Conservation (phyloP, 1,140 invertebrate genomes). For the Pinna nobilis region DNA sequence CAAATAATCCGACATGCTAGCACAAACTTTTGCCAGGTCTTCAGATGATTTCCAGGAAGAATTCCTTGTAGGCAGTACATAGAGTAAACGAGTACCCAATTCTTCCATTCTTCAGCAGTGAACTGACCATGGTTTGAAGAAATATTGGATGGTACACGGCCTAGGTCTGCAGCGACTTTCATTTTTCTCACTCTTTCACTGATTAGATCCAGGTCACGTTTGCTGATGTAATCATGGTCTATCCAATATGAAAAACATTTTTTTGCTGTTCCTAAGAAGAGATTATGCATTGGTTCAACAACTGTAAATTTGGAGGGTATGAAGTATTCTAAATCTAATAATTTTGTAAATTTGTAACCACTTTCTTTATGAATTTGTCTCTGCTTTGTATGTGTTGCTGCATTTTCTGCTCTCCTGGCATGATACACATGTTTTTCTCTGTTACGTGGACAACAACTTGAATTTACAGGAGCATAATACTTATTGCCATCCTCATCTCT, state of each 20-base stretch:
- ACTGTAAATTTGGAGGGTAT: neutral
- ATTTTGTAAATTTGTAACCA: neutral
- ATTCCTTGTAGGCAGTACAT: slow-evolving; percentile 28
- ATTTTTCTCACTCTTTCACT: neutral
- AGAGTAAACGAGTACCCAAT: slow-evolving; percentile 9
- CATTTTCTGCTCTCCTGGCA: neutral
- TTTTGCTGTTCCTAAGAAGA: slow-evolving; percentile 27
- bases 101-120: slow-evolving; percentile 2
- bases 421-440: neutral
- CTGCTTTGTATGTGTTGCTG: neutral
- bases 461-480: neutral
- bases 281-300: slow-evolving; percentile 22
- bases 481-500: neutral
- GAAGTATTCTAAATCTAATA: slow-evolving; percentile 3
- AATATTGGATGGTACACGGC: neutral
- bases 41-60: slow-evolving; percentile 31
- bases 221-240: neutral
- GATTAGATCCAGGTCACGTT: neutral
- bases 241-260: neutral
- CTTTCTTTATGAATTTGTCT: neutral
- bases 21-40: slow-evolving; percentile 41
- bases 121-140: neutral
- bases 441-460: neutral
- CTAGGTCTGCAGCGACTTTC: neutral
- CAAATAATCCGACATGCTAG: slow-evolving; percentile 20